Evolutionary conservation across 2,113 vertebrate genomes (phyloP).

Genomic region (Rhombomys opimus): DNA sequence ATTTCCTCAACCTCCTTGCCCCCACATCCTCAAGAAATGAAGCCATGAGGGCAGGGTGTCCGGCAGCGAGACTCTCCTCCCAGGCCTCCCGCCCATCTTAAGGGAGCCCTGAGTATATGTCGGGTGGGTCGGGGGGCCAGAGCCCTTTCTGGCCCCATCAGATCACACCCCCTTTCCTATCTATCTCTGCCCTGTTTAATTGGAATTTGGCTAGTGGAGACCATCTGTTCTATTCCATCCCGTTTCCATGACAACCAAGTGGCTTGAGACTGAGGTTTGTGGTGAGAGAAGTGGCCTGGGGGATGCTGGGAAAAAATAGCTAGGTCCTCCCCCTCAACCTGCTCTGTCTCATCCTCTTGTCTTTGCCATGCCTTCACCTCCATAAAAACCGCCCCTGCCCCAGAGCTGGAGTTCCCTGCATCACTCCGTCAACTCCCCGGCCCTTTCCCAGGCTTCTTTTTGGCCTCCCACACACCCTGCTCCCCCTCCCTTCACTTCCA

Average conservation of each 20-base stretch:
- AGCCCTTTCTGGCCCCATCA: constrained; percentile 54
- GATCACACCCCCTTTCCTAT: constrained; percentile 34
- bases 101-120: neutral
- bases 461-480: neutral
- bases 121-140: neutral
- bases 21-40: neutral
- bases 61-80: neutral
- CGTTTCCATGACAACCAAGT: constrained; percentile 84
- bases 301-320: constrained; percentile 81
- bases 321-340: constrained; percentile 68
- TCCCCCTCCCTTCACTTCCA: neutral
- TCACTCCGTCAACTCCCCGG: accelerated
- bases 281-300: constrained; percentile 72
- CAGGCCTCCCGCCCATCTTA: neutral
- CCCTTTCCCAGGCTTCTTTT: neutral
- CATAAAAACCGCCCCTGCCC: neutral
- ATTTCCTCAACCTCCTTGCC: neutral
- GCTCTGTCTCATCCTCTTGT: neutral
- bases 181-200: constrained; percentile 75
- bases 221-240: constrained; percentile 87
- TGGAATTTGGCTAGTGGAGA: constrained; percentile 84
- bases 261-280: constrained; percentile 86
- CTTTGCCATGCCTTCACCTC: constrained; percentile 17
- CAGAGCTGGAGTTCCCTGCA: neutral
- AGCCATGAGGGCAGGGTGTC: neutral